Conservation (phyloP, 2,888 invertebrate genomes). For the Branchipolynoe longqiensis region DNA sequence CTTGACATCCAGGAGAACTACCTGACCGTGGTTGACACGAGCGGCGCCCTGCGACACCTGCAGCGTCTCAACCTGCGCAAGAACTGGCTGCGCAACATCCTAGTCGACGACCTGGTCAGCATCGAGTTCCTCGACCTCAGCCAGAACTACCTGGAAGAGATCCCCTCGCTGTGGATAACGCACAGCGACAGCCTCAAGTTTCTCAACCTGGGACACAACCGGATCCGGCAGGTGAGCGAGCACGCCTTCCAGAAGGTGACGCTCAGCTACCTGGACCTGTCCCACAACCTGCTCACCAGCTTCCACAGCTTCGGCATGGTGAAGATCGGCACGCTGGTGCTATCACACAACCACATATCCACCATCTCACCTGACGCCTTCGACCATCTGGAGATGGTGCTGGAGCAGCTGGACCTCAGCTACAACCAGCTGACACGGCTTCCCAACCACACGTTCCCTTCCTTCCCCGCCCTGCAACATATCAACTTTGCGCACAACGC, state of each 20-base stretch:
- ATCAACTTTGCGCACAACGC: slow-evolving; percentile 52
- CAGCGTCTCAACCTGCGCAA: slow-evolving; percentile 47
- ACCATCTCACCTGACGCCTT: slow-evolving; percentile 59
- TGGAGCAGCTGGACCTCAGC: slow-evolving; percentile 66
- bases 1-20: slow-evolving; percentile 64
- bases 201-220: slow-evolving; percentile 67
- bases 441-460: slow-evolving; percentile 49
- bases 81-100: slow-evolving; percentile 41
- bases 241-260: slow-evolving; percentile 62
- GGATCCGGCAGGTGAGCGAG: slow-evolving; percentile 56
- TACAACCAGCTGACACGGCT: slow-evolving; percentile 63
- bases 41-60: background rate
- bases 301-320: slow-evolving; percentile 60
- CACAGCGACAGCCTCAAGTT: slow-evolving; percentile 60
- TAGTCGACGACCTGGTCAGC: slow-evolving; percentile 48
- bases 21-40: slow-evolving; percentile 56
- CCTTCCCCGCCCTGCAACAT: slow-evolving; percentile 45
- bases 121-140: slow-evolving; percentile 67
- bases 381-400: slow-evolving; percentile 60
- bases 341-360: slow-evolving; percentile 64
- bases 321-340: slow-evolving; percentile 60
- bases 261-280: slow-evolving; percentile 65
- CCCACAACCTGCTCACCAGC: slow-evolving; percentile 62
- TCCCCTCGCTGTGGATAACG: slow-evolving; percentile 62
- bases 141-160: slow-evolving; percentile 62